Base-by-base conservation (phyloP, 2,113 vertebrate genomes). In the Poeciliopsis occidentalis region DNA sequence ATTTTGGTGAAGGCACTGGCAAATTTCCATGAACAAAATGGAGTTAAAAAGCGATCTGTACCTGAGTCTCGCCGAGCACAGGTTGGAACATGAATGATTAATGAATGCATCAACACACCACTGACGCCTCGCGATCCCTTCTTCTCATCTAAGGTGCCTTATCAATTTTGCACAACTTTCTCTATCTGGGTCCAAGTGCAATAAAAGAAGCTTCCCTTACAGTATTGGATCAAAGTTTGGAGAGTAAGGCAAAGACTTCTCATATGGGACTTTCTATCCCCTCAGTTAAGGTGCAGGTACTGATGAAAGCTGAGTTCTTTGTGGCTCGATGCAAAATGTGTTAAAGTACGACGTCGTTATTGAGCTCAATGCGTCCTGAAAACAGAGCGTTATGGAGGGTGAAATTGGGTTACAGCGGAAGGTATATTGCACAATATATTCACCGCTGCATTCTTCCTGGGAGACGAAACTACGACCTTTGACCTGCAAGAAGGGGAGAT, bases 311-410 rank as follows among this genome's bases (percentile, higher is more conserved):
- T 71, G 30, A 67, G 67, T 77, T 85, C 57, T 71, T 60, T 83
- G 85, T 71, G 26, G 78, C 80, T 87, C 78, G 63, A 87, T 92
- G 90, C 83, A 89, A 89, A 93, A 92, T 91, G 89, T 81, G 88
- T 94, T 83, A 89, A 75, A 57, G 8, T 62, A 62, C 57, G 78
- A 74, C 65, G 63, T 80, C 65, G 39, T 71, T 90, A 87, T 85
- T 85, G 82, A 73, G 17, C n/a, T 67, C 74, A 47, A n/a, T n/a
- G n/a, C n/a, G n/a, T n/a, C n/a, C n/a, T n/a, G n/a, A n/a, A 67
- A 79, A 67, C 31, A 71, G 74, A 83, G 65, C 64, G 64, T 54
- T 74, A 77, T 70, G 71, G 70, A 61, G 60, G 15, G 73, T 61
- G 47, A 89, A 85, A 88, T 64, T 39, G 34, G 39, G 69, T 85